Percentiles rank a stretch among this genome's conserved stretches.
Evolutionary conservation across 2,113 vertebrate species (phyloP).

Genomic region (Nanorana parkeri): DNA sequence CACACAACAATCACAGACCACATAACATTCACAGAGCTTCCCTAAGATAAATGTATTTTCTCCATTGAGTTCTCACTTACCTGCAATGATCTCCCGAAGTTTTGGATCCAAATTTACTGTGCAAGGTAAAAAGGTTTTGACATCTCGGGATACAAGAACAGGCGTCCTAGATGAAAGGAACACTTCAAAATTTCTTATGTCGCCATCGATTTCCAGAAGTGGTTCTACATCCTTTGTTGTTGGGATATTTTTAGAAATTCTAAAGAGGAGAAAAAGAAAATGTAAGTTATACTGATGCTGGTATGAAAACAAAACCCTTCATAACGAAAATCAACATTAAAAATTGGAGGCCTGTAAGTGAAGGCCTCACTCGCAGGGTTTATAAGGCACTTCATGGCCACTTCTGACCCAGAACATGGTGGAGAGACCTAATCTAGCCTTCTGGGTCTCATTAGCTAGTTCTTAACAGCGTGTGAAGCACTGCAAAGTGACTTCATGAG

Average conservation of each 20-base stretch:
- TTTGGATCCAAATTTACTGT: slow-evolving; percentile 98
- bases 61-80: slow-evolving; percentile 63
- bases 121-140: slow-evolving; percentile 94
- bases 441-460: too few relatives aligned
- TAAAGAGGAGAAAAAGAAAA: slow-evolving; percentile 60
- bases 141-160: slow-evolving; percentile 89
- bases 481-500: too few relatives aligned
- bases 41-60: too few relatives aligned
- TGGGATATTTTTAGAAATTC: slow-evolving; percentile 97
- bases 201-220: slow-evolving; percentile 94
- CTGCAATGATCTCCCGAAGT: slow-evolving; percentile 96
- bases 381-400: too few relatives aligned
- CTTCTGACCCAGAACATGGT: too few relatives aligned
- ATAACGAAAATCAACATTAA: too few relatives aligned
- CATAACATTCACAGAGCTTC: too few relatives aligned
- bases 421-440: too few relatives aligned
- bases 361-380: too few relatives aligned
- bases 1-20: too few relatives aligned
- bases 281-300: not conserved
- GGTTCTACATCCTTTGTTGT: slow-evolving; percentile 97
- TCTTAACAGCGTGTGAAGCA: too few relatives aligned
- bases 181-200: slow-evolving; percentile 94
- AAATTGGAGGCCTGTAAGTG: not conserved
- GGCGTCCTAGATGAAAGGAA: slow-evolving; percentile 95
- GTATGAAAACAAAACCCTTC: not conserved